Evolutionary conservation across 2,888 invertebrate species (phyloP).

Genomic region (Synergus laeviventris): DNA sequence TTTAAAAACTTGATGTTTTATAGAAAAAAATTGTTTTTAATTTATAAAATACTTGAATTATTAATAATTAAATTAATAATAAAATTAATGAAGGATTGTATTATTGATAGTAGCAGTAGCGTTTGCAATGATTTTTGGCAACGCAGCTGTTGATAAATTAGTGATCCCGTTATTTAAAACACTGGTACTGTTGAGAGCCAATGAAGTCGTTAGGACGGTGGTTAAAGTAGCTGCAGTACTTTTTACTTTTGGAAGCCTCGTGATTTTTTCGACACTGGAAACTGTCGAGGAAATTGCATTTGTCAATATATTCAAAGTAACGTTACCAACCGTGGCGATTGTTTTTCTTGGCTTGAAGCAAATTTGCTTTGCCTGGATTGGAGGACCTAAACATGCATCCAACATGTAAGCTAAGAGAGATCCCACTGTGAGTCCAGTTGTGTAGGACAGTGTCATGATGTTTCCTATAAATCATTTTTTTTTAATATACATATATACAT

Average conservation of each 20-base stretch:
- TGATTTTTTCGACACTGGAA: conserved; percentile 60
- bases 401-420: conserved; percentile 90
- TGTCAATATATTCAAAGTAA: conserved; percentile 61
- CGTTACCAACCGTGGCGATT: conserved; percentile 54
- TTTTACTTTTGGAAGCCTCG: conserved; percentile 61
- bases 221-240: conserved; percentile 61
- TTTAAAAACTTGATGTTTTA: not conserved
- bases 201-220: conserved; percentile 59
- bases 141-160: conserved; percentile 61
- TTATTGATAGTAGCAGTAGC: conserved; percentile 64
- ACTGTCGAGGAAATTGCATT: conserved; percentile 60
- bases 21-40: conserved; percentile 2
- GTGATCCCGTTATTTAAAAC: conserved; percentile 57
- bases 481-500: not conserved
- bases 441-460: conserved; percentile 95
- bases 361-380: conserved; percentile 69
- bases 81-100: conserved; percentile 57
- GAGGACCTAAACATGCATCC: conserved; percentile 75
- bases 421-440: conserved; percentile 90
- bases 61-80: not conserved
- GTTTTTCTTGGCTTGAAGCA: conserved; percentile 62
- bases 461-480: conserved; percentile 81
- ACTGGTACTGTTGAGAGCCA: conserved; percentile 62
- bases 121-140: conserved; percentile 64
- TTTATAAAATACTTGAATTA: not conserved